A percentile compares a stretch with the other conserved stretches of the same genome.
These are phyloP conservation scores for Rhadinocentrus ornatus DNA, from an alignment of 2,797 vertebrate genomes.

Conservation along the genomic window DNA sequence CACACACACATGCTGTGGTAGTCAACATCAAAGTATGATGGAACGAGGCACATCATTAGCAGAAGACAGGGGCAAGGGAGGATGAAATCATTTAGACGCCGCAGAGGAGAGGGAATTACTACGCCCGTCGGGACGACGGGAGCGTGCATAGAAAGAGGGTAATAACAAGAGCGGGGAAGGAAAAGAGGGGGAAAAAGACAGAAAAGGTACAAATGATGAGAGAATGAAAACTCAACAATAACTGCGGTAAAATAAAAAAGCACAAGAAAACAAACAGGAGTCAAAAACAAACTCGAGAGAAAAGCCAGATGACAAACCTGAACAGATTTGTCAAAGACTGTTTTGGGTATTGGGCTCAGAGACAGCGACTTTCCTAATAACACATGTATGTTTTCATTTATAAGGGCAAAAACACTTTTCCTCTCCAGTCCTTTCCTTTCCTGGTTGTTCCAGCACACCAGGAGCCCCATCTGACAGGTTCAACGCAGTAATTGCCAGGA, in stretches of 20 bases:
- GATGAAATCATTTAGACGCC: conserved; percentile 76
- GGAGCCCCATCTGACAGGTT: conserved; percentile 38
- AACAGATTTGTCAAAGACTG: conserved; percentile 16
- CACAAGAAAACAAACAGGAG: conserved; percentile 15
- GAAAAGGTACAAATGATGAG: conserved; percentile 41
- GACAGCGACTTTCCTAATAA: conserved; percentile 34
- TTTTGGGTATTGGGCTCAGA: conserved; percentile 3
- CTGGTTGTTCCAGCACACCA: neutral
- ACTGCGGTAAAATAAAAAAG: conserved; percentile 21
- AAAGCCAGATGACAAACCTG: conserved; percentile 3
- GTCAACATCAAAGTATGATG: conserved; percentile 77
- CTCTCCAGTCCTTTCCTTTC: conserved; percentile 28
- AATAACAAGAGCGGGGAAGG: conserved; percentile 19
- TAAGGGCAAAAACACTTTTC: neutral
- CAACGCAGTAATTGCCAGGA: conserved; percentile 42
- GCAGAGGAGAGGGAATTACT: conserved; percentile 69
- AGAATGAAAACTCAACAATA: conserved; percentile 55
- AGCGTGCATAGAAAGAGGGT: conserved; percentile 9
- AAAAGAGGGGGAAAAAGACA: conserved; percentile 4
- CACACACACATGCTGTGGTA: conserved; percentile 34
- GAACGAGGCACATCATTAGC: conserved; percentile 77
- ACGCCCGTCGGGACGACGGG: conserved; percentile 58
- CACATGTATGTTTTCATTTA: conserved; percentile 9
- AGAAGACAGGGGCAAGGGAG: conserved; percentile 62
- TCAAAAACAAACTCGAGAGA: neutral